Evolutionary conservation across 1,140 invertebrate genomes (phyloP).

Genomic region (Arctopsyche grandis): DNA sequence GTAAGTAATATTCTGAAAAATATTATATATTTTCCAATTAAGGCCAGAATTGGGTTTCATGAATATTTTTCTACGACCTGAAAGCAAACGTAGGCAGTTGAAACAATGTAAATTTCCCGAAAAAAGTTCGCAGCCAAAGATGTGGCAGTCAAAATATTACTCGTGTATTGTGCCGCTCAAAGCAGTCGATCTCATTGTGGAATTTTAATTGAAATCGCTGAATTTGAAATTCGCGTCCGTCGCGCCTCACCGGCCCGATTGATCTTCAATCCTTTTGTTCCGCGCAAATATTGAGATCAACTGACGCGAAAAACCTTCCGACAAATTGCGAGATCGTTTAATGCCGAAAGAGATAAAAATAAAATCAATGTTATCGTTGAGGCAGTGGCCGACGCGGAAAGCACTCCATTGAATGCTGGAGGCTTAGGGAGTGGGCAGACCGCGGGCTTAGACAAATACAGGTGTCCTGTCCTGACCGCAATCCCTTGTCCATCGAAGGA

Average conservation of each 20-base stretch:
- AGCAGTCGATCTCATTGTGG: constrained; percentile 4
- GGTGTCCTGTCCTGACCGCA: constrained; percentile 33
- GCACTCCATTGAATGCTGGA: neutral
- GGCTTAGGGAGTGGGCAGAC: neutral
- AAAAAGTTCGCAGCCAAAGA: too few relatives aligned
- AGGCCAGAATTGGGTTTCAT: too few relatives aligned
- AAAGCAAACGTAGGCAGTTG: too few relatives aligned
- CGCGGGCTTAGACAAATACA: constrained; percentile 29
- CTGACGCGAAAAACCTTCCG: neutral
- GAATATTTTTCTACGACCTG: too few relatives aligned
- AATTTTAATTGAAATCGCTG: constrained; percentile 23
- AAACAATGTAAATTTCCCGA: too few relatives aligned
- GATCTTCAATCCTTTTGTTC: constrained; percentile 20
- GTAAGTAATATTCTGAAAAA: too few relatives aligned
- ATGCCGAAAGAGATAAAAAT: neutral
- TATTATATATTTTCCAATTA: too few relatives aligned
- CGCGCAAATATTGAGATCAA: neutral
- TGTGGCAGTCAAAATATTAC: too few relatives aligned
- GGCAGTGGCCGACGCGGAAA: neutral
- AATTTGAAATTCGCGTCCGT: neutral
- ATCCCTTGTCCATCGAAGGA: constrained; percentile 29
- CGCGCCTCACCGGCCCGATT: neutral
- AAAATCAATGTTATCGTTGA: neutral
- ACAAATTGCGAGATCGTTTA: neutral
- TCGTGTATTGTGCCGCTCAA: too few relatives aligned